Percentiles rank a stretch among this genome's conserved stretches.
Evolutionary conservation across 2,113 vertebrate species (phyloP).

Genomic region (Hystrix brachyura): DNA sequence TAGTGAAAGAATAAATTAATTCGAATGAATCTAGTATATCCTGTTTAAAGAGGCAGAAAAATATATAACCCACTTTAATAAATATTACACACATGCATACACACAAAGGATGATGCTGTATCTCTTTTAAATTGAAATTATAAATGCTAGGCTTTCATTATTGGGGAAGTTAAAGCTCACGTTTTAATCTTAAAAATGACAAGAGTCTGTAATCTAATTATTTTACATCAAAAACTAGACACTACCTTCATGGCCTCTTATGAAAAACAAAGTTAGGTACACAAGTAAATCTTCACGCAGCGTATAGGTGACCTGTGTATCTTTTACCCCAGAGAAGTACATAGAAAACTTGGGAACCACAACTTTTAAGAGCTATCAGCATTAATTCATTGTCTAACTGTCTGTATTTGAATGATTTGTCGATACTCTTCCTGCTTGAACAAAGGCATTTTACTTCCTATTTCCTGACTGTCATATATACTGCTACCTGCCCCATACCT

Average conservation of each 20-base stretch:
- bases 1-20: conserved; percentile 1
- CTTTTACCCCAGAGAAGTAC: not conserved
- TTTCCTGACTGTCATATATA: not conserved
- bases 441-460: not conserved
- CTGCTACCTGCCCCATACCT: not conserved
- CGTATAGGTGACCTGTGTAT: not conserved
- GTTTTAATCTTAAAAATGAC: not conserved
- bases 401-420: not conserved
- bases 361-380: conserved; percentile 5
- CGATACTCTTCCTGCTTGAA: not conserved
- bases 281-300: not conserved
- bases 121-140: conserved; percentile 12
- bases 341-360: not conserved
- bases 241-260: not conserved
- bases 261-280: not conserved
- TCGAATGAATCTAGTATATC: not conserved
- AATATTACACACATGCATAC: not conserved
- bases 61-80: not conserved
- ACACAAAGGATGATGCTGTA: not conserved
- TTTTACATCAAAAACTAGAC: not conserved
- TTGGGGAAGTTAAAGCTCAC: not conserved
- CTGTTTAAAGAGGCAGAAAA: conserved; percentile 16
- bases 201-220: not conserved
- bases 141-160: not conserved
- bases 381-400: not conserved